These are phyloP conservation scores for Digitonthophagus gazella DNA, from an alignment of 2,888 invertebrate genomes.

Conservation along the genomic window DNA sequence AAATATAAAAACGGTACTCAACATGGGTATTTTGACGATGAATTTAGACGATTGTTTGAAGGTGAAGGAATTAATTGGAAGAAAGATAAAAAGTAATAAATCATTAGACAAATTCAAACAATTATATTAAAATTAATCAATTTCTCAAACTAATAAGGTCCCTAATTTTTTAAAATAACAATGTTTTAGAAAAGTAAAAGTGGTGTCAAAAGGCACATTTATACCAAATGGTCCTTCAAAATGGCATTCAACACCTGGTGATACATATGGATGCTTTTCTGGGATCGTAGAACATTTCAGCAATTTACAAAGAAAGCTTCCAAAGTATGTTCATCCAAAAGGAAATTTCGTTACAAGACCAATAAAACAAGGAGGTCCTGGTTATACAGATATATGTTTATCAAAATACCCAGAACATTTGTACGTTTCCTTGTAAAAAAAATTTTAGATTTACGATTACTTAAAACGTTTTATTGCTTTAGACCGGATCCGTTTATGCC, in stretches of 20 bases:
- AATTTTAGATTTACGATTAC: not conserved
- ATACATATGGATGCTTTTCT: slow-evolving; percentile 55
- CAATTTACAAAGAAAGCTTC: slow-evolving; percentile 29
- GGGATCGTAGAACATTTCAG: slow-evolving; percentile 44
- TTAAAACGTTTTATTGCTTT: slow-evolving; percentile 11
- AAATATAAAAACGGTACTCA: slow-evolving; percentile 49
- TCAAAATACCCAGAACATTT: slow-evolving; percentile 51
- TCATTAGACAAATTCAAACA: not conserved
- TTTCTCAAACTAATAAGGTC: not conserved
- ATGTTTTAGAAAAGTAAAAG: not conserved
- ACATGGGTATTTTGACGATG: slow-evolving; percentile 52
- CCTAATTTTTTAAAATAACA: not conserved
- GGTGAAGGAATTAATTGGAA: slow-evolving; percentile 40
- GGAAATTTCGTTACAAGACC: slow-evolving; percentile 45
- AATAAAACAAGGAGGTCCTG: slow-evolving; percentile 54
- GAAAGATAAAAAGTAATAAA: slow-evolving; percentile 11
- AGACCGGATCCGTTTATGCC: slow-evolving; percentile 40
- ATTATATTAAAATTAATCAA: not conserved
- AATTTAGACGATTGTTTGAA: slow-evolving; percentile 50
- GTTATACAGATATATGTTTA: slow-evolving; percentile 54
- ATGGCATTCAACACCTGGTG: slow-evolving; percentile 54
- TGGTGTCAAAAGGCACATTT: slow-evolving; percentile 36
- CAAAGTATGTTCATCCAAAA: slow-evolving; percentile 29
- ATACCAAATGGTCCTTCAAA: slow-evolving; percentile 47
- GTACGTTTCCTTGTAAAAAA: slow-evolving; percentile 32